Evolutionary conservation across 2,888 invertebrate genomes (phyloP), one percentile per base, ranked within the genome.

Genomic region (Lamellibrachia satsuma): DNA sequence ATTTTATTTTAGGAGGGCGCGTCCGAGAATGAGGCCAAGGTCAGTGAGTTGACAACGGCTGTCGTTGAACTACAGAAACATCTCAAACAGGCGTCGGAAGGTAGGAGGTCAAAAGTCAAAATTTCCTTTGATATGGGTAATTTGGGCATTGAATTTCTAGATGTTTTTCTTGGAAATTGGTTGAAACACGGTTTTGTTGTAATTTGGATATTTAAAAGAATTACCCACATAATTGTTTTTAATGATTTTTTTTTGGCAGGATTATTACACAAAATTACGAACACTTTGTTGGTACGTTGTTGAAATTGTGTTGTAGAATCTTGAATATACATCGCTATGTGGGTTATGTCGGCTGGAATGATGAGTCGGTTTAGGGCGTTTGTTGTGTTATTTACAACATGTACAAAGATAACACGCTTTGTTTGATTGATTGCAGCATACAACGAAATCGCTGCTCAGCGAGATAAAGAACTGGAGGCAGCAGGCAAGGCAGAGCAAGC

Each of bases 11-110:
- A 98, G 94, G 98, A 98, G 95, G 97, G 98, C 57, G 98, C 75
- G n/a, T 75, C 75, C 75, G 75, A 75, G 75, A 75, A 75, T 75
- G 22, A 98, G 94, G 97, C 97, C 52, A 98, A 98, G 97, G 97
- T 98, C 3, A 97, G 97, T 93, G 98, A 98, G 96, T 97, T 98
- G 92, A 97, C 97, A 90, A 97, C 97, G 93, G 98, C 98, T 11
- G 97, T 98, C 75, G 97, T 97, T 93, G 98, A 98, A 96, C 97
- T 98, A 60, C 97, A 97, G 94, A 97, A 97, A 91, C 96, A 98
- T 94, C 96, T 99, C 8, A 97, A 97, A 95, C 98, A 98, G 95
- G 98, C 98, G 0, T 98, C 98, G 22, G 98, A 98, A 93, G 95
- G 95, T 96, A 90, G 57, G 93, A 92, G 90, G 55, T 90, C 4